Evolutionary conservation across 2,888 invertebrate genomes (phyloP).

Genomic region (Epirrita christyi): DNA sequence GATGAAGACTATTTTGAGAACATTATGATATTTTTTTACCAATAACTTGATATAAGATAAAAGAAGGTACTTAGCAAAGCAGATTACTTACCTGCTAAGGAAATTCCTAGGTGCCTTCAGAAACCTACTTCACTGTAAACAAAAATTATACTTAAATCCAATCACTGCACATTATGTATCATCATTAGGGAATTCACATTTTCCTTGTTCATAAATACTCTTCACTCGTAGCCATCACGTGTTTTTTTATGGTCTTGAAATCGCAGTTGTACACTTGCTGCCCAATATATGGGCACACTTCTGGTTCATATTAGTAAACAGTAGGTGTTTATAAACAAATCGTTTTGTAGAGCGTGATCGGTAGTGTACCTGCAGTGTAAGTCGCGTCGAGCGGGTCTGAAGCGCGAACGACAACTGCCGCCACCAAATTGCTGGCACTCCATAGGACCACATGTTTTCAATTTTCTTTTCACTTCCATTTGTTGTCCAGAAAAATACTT

Average conservation of each 20-base stretch:
- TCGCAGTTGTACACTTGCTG: slow-evolving; percentile 38
- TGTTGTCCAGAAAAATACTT: no score
- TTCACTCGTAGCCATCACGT: neutral
- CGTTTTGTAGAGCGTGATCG: slow-evolving; percentile 9
- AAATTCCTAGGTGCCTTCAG: no score
- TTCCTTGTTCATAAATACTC: neutral
- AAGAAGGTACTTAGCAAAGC: no score
- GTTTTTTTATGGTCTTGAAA: neutral
- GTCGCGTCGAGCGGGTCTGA: slow-evolving; percentile 11
- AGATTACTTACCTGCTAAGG: no score
- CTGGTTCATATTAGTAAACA: slow-evolving; percentile 46
- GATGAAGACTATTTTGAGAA: no score
- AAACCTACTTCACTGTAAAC: no score
- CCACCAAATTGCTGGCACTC: neutral
- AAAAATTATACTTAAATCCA: no score
- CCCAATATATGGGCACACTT: slow-evolving; percentile 46
- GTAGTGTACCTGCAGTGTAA: neutral
- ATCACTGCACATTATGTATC: neutral
- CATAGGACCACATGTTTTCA: neutral
- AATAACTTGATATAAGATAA: no score
- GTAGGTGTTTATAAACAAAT: slow-evolving; percentile 33
- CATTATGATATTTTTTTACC: no score
- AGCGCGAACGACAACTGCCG: slow-evolving; percentile 21
- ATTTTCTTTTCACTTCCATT: neutral
- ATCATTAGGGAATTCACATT: neutral